These are phyloP conservation scores for Acanthis flammea DNA, from an alignment of 2,797 vertebrate species.

Conservation along the genomic window DNA sequence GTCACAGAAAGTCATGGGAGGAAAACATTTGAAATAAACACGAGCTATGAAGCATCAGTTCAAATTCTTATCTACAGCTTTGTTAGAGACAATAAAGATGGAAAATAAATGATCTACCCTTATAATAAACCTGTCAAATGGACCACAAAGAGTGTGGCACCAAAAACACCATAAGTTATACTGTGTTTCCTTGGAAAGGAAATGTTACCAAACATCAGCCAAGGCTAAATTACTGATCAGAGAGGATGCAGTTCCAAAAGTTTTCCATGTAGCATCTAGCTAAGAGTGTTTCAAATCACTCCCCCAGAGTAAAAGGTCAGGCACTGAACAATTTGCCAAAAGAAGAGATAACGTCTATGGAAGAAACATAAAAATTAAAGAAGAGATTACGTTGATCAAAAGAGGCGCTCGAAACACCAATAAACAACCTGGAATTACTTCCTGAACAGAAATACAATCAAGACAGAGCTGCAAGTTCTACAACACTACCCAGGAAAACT, in stretches of 20 bases:
- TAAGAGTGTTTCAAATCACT: not conserved
- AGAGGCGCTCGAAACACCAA: not conserved
- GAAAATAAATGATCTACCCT: not conserved
- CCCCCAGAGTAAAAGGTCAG: not conserved
- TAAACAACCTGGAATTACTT: slow-evolving; percentile 25
- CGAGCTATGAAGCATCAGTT: not conserved
- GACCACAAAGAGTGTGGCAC: not conserved
- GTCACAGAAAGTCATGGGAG: not conserved
- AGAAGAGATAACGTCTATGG: not conserved
- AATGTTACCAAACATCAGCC: not conserved
- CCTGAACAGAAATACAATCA: not conserved
- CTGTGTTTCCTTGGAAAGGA: not conserved
- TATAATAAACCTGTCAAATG: not conserved
- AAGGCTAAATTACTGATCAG: slow-evolving; percentile 4
- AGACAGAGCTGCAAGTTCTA: not conserved
- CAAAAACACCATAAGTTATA: not conserved
- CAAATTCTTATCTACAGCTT: not conserved
- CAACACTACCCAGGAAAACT: not conserved
- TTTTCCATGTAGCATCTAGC: not conserved
- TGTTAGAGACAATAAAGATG: not conserved
- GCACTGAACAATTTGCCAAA: slow-evolving; percentile 21
- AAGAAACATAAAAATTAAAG: slow-evolving; percentile 27
- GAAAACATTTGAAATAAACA: not conserved
- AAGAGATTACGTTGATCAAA: slow-evolving; percentile 19
- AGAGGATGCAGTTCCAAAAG: not conserved